phyloP scores from a whole-genome alignment of 2,113 vertebrate genomes.

The Chloropsis hardwickii region DNA sequence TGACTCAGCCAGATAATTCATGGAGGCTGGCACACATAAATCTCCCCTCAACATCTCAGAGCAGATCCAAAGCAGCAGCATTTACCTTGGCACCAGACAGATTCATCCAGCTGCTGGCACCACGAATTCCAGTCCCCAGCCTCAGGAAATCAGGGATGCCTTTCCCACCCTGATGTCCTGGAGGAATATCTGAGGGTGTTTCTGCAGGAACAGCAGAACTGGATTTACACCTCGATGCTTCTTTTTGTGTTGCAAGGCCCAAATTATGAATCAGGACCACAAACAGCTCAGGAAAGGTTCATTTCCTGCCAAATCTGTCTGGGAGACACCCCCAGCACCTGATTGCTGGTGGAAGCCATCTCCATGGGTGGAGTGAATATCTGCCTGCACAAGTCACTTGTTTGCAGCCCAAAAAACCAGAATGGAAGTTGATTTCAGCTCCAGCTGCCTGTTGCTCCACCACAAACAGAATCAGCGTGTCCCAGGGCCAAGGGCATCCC shows the following conservation, averaged over 20 bases:
- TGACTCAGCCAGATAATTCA: not conserved
- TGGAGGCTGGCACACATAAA: not conserved
- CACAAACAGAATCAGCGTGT: not conserved
- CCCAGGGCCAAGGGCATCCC: slow-evolving; percentile 46
- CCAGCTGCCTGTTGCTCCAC: not conserved
- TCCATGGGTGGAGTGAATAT: fast-evolving
- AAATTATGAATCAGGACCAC: not conserved
- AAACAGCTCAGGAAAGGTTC: not conserved
- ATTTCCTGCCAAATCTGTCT: not conserved
- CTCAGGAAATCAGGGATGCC: not conserved
- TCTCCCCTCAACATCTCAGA: not conserved
- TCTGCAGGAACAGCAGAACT: not conserved
- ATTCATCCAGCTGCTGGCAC: not conserved
- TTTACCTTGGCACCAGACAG: not conserved
- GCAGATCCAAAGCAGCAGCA: not conserved
- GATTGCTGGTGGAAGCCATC: not conserved
- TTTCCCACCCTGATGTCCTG: not conserved
- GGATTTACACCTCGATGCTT: fast-evolving
- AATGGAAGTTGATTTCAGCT: not conserved
- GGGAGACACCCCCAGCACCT: not conserved
- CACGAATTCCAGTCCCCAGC: fast-evolving
- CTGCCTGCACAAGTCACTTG: not conserved
- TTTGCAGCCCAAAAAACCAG: not conserved
- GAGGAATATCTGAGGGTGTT: not conserved
- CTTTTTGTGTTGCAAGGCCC: not conserved